These are phyloP conservation scores for Agrochola lychnidis DNA, from an alignment of 2,888 invertebrate genomes.

Conservation along the genomic window DNA sequence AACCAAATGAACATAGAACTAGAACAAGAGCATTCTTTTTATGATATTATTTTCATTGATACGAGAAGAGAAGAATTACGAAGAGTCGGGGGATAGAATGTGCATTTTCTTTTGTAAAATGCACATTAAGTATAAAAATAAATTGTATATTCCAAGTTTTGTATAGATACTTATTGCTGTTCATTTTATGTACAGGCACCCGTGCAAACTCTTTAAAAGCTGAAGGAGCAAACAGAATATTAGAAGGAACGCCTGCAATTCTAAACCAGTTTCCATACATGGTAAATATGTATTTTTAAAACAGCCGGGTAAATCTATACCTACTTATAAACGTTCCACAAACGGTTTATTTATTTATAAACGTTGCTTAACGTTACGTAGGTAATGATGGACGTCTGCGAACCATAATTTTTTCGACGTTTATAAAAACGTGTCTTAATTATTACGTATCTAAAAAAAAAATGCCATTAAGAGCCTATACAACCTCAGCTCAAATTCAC, in stretches of 20 bases:
- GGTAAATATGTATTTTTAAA: slow-evolving; percentile 12
- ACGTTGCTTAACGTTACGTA: not conserved
- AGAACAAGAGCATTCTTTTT: too few species aligned
- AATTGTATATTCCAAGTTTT: not conserved
- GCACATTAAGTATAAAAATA: too few species aligned
- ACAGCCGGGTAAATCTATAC: not conserved
- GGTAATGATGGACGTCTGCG: not conserved
- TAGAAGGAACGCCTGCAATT: not conserved
- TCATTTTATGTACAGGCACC: slow-evolving; percentile 17
- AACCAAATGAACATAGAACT: not conserved
- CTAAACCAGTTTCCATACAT: not conserved
- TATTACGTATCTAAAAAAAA: too few species aligned
- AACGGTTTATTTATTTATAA: not conserved
- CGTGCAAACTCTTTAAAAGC: not conserved
- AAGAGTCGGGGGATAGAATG: not conserved
- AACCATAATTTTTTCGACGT: not conserved
- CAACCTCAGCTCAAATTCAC: too few species aligned
- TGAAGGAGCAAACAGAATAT: slow-evolving; percentile 11
- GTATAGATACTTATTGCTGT: not conserved
- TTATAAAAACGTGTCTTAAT: too few species aligned
- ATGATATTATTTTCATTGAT: not conserved
- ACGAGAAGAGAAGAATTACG: not conserved
- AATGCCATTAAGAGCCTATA: not conserved
- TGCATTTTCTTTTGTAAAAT: not conserved
- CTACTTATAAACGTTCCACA: too few species aligned